phyloP scores from a whole-genome alignment of 2,888 invertebrate species.

The Caenorhabditis angaria region DNA sequence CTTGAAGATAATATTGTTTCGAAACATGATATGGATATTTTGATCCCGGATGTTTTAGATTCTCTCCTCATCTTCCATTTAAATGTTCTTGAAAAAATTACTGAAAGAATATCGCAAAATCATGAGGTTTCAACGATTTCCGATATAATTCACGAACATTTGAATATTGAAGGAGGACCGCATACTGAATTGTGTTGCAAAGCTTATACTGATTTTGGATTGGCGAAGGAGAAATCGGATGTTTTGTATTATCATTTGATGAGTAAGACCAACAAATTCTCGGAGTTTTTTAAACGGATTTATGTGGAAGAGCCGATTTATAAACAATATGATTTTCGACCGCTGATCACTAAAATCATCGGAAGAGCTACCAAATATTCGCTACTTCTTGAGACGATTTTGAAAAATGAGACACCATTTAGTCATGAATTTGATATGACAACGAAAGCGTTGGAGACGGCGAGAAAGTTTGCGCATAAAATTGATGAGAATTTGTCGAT shows the following conservation, averaged over 20 bases:
- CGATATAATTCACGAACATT: slow-evolving; percentile 63
- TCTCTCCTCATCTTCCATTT: slow-evolving; percentile 67
- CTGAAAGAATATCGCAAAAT: slow-evolving; percentile 46
- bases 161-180: slow-evolving; percentile 31
- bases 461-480: slow-evolving; percentile 48
- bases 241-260: slow-evolving; percentile 37
- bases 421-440: slow-evolving; percentile 33
- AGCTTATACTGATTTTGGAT: slow-evolving; percentile 59
- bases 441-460: slow-evolving; percentile 42
- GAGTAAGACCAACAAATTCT: slow-evolving; percentile 44
- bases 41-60: slow-evolving; percentile 69
- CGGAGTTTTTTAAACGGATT: slow-evolving; percentile 45
- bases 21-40: slow-evolving; percentile 46
- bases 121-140: slow-evolving; percentile 62
- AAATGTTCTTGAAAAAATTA: slow-evolving; percentile 61
- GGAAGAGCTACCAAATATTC: slow-evolving; percentile 56
- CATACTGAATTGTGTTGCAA: slow-evolving; percentile 41
- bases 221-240: slow-evolving; percentile 50
- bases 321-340: slow-evolving; percentile 50
- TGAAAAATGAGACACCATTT: slow-evolving; percentile 50
- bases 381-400: slow-evolving; percentile 52
- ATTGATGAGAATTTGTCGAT: slow-evolving; percentile 54
- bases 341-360: slow-evolving; percentile 54
- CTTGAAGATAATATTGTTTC: slow-evolving; percentile 51
- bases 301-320: slow-evolving; percentile 45